phyloP scores from a whole-genome alignment of 1,140 invertebrate species.

The Phocides pigmalion region DNA sequence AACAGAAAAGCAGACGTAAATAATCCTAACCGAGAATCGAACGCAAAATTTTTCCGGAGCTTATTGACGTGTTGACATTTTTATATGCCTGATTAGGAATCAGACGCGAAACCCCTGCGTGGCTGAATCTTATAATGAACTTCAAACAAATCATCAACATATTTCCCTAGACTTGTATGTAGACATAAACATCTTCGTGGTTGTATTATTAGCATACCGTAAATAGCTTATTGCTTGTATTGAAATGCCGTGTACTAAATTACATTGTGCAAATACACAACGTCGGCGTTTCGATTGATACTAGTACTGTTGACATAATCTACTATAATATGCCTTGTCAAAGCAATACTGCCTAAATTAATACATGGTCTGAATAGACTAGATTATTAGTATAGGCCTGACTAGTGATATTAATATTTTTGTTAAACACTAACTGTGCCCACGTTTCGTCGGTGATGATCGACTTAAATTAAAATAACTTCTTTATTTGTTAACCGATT shows the following conservation, averaged over 20 bases:
- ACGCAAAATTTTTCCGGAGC: too few species aligned
- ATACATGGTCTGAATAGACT: not conserved
- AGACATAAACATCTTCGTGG: constrained; percentile 8
- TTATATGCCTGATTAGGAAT: too few species aligned
- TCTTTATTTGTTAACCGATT: too few species aligned
- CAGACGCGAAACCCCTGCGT: too few species aligned
- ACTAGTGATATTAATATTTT: too few species aligned
- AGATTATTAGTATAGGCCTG: not conserved
- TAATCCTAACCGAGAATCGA: too few species aligned
- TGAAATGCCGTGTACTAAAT: constrained; percentile 29
- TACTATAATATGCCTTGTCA: constrained; percentile 1
- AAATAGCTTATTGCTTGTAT: constrained; percentile 28
- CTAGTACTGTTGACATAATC: constrained; percentile 14
- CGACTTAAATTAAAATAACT: too few species aligned
- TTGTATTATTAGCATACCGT: constrained; percentile 32
- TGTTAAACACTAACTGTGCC: too few species aligned
- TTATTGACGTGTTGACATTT: too few species aligned
- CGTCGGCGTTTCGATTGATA: constrained; percentile 11
- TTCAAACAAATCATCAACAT: not conserved
- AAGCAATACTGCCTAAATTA: not conserved
- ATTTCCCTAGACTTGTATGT: not conserved
- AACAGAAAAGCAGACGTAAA: too few species aligned
- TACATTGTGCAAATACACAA: constrained; percentile 31
- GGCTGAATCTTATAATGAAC: too few species aligned
- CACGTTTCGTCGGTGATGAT: too few species aligned